Base-by-base conservation (phyloP, 1,140 invertebrate species). In the Drosophila setifemur region DNA sequence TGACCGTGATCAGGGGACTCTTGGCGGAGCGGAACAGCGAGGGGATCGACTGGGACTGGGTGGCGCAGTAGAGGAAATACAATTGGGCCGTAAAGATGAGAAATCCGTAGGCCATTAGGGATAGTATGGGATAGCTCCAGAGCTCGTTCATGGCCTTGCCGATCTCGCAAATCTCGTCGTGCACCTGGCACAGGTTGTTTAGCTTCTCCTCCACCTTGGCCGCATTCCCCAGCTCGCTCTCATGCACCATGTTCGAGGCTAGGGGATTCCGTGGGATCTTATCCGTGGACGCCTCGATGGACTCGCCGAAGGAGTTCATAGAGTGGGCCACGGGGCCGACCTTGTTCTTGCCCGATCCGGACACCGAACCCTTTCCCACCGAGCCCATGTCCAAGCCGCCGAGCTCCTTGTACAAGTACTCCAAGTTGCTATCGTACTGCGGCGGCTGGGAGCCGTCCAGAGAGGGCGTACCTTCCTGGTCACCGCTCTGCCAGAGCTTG, bases 81-180 rank as follows among this genome's bases (percentile, higher is more conserved):
- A 90, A 45, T 63, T 90, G 90, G 0, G 90, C 90, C 19, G 90
- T 90, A 23, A 90, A 90, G 43, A 86, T 89, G 0, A 90, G 63
- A 57, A 90, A 90, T 0, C 90, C 90, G 54, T 90, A 90, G 9
- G 90, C 90, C 90, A 90, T 90, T 3, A 90, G 14, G 0, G 90
- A 69, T 6, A 90, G 52, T 19, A 90, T 90, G 0, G 90, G 89
- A 76, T 90, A 89, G 40, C 89, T 90, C 85, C 90, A 90, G 12
- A 90, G 48, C 18, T 78, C 85, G 47, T 90, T 90, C 40, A 90
- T 58, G 4, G 69, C 60, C 48, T 90, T 90, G 28, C 87, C 90
- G 42, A 90, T 90, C 57, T 90, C 90, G 21, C 90, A 90, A 21
- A 90, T 77, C 60, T 90, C 89, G 66, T 90, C 90, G 11, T 90